Percentiles rank a stretch among this genome's conserved stretches.
These are phyloP conservation scores for Magallana ariakensis DNA, from an alignment of 1,140 invertebrate species.

Conservation along the genomic window DNA sequence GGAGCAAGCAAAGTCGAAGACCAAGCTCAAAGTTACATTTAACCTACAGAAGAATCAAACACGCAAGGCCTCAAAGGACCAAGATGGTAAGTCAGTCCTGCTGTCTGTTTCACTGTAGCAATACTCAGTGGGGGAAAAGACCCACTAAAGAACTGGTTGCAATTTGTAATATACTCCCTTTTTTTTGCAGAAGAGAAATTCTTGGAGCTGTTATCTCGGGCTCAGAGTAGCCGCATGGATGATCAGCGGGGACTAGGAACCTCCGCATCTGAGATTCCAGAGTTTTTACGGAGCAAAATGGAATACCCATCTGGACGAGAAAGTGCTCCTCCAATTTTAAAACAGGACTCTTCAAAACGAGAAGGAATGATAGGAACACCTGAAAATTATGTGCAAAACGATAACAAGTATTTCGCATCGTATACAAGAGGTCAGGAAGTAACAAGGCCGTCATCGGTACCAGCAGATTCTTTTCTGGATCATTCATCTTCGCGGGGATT, in stretches of 20 bases:
- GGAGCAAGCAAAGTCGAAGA: slow-evolving; percentile 57
- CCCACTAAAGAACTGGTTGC: too few species aligned
- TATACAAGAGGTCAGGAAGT: slow-evolving; percentile 38
- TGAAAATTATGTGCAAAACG: slow-evolving; percentile 58
- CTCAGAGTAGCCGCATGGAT: slow-evolving; percentile 87
- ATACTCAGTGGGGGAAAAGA: too few species aligned
- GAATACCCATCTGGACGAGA: slow-evolving; percentile 46
- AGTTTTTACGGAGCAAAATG: slow-evolving; percentile 56
- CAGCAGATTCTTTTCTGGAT: slow-evolving; percentile 31
- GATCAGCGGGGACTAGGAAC: slow-evolving; percentile 87
- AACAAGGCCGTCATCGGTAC: slow-evolving; percentile 44
- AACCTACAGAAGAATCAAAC: slow-evolving; percentile 65
- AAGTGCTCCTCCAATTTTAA: slow-evolving; percentile 57
- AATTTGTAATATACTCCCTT: too few species aligned
- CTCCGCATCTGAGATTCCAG: slow-evolving; percentile 57
- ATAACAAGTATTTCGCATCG: slow-evolving; percentile 46
- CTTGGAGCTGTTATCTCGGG: slow-evolving; percentile 87
- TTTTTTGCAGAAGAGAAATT: slow-evolving; percentile 70
- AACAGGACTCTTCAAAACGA: slow-evolving; percentile 48
- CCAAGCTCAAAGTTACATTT: slow-evolving; percentile 69
- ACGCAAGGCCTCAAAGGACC: slow-evolving; percentile 47
- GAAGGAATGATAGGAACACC: slow-evolving; percentile 57
- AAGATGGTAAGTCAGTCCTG: slow-evolving; percentile 52
- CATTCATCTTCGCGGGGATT: neutral
- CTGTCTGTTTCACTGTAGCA: neutral